Conservation (phyloP, 1,140 invertebrate species). For the Ceratitis capitata region DNA sequence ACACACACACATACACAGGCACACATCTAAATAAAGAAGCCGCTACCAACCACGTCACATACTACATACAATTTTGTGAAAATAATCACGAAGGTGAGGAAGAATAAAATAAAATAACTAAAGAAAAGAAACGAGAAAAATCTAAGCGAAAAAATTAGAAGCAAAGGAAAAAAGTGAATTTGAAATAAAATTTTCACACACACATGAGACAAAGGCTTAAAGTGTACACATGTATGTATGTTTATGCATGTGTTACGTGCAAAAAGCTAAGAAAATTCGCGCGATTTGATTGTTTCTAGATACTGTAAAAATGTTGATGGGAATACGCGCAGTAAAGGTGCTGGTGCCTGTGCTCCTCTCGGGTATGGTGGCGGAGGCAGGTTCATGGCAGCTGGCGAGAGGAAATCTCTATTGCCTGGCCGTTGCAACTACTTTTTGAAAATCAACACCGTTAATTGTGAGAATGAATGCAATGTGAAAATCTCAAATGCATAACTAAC, state of each 20-base stretch:
- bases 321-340: too few relatives aligned
- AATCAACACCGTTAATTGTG: conserved; percentile 35
- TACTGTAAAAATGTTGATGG: background rate
- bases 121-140: conserved; percentile 24
- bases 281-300: background rate
- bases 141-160: background rate
- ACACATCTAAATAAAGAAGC: too few relatives aligned
- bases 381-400: background rate
- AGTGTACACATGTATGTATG: background rate
- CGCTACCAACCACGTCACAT: background rate
- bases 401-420: too few relatives aligned
- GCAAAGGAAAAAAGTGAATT: background rate
- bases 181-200: conserved; percentile 14
- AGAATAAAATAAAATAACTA: too few relatives aligned
- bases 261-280: conserved; percentile 12
- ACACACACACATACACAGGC: background rate
- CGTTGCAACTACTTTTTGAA: conserved; percentile 2
- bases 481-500: conserved; percentile 11
- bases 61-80: conserved; percentile 19
- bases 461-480: conserved; percentile 34
- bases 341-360: background rate
- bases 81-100: too few relatives aligned
- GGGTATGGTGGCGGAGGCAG: background rate
- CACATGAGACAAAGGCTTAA: background rate
- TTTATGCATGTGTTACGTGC: background rate